Evolutionary conservation across 1,140 invertebrate species (phyloP), one percentile per base, ranked within the genome.

Genomic region (Atta texana): DNA sequence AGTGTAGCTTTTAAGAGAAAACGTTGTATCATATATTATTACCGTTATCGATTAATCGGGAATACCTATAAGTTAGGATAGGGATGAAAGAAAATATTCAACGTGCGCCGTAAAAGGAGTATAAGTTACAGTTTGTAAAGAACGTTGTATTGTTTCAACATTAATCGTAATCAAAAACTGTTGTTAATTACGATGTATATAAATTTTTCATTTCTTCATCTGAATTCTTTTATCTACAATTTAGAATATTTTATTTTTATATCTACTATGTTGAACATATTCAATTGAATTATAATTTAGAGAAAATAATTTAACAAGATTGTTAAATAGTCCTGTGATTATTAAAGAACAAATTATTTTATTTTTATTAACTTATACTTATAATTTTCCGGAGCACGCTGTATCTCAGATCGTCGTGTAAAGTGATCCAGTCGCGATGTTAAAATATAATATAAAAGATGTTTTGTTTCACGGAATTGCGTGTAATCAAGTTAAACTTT

Each of bases 21-120:
- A 74, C 28, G 59, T 59, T 76, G 69, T 88, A 88, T 59, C 31
- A 69, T 87, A 75, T 55, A 75, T 57, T 87, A 88, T 16, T 78
- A 72, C 12, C 44, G 49, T 88, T 76, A 76, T 61, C 68, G 28
- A 75, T 69, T 82, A 87, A 88, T 71, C 18, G 53, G 39, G 57
- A 51, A 69, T 82, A 82, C 3, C 12, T 14, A 21, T 76, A 61
- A 86, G 55, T 69, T 57, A 53, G 24, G 5, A 39, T 57, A 44
- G 21, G 18, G 3, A 8, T 64, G 21, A 8, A 55, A 24, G 39
- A 81, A 39, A 31, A 80, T 16, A 74, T 84, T 24, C n/a, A 75
- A 55, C 14, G 69, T 61, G 69, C 21, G 14, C 18, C 21, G 64
- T 21, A 34, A 71, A 71, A 81, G 34, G 3, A 31, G 16, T 71